Evolutionary conservation across 1,140 invertebrate species (phyloP).

Genomic region (Pygmarrhopalites habei): DNA sequence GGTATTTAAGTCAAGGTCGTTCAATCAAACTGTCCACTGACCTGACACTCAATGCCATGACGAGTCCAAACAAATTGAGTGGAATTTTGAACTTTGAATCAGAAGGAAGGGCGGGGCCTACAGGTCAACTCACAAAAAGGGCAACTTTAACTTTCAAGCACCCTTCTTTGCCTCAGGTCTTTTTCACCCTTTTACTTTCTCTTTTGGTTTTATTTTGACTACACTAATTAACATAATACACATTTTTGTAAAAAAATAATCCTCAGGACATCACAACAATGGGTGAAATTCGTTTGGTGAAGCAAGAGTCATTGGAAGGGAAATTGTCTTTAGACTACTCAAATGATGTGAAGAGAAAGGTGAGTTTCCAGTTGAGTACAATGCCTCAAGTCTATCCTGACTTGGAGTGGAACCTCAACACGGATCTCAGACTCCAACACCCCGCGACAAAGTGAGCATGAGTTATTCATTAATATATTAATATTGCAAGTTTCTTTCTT

Average conservation of each 20-base stretch:
- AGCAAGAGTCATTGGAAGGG: slow-evolving; percentile 19
- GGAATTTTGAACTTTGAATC: slow-evolving; percentile 16
- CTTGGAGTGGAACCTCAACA: slow-evolving; percentile 28
- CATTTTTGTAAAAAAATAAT: slow-evolving; percentile 4
- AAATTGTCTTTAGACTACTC: slow-evolving; percentile 33
- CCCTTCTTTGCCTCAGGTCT: slow-evolving; percentile 25
- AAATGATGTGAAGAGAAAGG: slow-evolving; percentile 21
- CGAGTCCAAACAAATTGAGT: slow-evolving; percentile 15
- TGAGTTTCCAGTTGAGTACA: slow-evolving; percentile 23
- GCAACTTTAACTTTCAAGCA: slow-evolving; percentile 25
- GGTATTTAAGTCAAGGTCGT: slow-evolving; percentile 1
- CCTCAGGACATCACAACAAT: slow-evolving; percentile 12
- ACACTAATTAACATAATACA: too few relatives aligned
- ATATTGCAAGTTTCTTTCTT: slow-evolving; percentile 9
- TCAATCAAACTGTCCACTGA: slow-evolving; percentile 16
- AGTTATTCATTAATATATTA: slow-evolving; percentile 40
- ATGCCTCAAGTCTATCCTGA: background rate
- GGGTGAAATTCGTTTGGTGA: slow-evolving; percentile 13
- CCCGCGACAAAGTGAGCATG: slow-evolving; percentile 39
- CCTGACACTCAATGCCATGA: slow-evolving; percentile 30
- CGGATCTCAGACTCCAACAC: slow-evolving; percentile 28
- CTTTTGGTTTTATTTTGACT: background rate
- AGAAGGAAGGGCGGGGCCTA: background rate
- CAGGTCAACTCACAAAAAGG: background rate
- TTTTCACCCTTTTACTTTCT: background rate